Conservation (phyloP, 1,140 invertebrate genomes). For the Bombus ignitus region DNA sequence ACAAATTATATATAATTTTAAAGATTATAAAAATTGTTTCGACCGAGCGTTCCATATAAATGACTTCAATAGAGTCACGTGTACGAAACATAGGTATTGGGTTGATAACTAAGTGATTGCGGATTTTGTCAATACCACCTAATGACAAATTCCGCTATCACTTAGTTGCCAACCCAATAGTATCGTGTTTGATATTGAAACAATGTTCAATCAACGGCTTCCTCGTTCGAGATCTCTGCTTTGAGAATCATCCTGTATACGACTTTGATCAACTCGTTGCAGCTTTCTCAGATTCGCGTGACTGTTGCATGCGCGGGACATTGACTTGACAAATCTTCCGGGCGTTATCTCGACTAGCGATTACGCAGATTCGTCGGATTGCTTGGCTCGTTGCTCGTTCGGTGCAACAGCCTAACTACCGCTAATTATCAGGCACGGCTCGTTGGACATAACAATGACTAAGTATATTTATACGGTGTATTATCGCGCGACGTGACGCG, state of each 20-base stretch:
- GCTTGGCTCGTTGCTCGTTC: background rate
- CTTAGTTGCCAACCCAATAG: no score
- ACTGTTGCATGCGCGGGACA: background rate
- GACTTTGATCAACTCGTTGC: background rate
- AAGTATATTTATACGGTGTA: conserved; percentile 15
- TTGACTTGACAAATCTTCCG: conserved; percentile 19
- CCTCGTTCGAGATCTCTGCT: no score
- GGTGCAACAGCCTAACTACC: conserved; percentile 7
- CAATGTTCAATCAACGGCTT: no score
- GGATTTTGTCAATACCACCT: no score
- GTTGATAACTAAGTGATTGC: no score
- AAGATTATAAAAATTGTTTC: no score
- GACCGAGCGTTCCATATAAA: no score
- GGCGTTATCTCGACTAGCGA: background rate
- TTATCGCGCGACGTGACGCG: conserved; percentile 6
- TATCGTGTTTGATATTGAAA: no score
- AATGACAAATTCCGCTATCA: no score
- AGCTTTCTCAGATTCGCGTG: background rate
- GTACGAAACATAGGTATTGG: no score
- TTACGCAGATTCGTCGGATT: conserved; percentile 21
- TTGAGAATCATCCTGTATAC: background rate
- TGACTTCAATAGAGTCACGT: no score
- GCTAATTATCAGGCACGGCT: conserved; percentile 33
- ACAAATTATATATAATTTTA: no score
- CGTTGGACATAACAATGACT: conserved; percentile 26